Base-by-base conservation (phyloP, 2,888 invertebrate genomes). In the Pristionchus exspectatus region DNA sequence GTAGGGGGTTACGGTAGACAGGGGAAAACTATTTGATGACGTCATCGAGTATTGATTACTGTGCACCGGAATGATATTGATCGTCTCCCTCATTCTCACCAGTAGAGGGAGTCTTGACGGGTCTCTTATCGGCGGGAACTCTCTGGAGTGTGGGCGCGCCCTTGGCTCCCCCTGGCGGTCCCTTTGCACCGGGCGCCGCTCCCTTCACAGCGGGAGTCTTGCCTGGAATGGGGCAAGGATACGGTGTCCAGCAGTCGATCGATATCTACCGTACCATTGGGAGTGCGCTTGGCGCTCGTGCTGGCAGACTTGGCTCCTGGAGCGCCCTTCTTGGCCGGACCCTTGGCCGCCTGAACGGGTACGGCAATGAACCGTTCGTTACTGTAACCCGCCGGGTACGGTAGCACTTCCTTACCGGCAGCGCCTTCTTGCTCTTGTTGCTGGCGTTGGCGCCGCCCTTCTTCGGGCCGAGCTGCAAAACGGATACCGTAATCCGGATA, bases 71-170 rank as follows among this genome's bases (percentile, higher is more conserved):
- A 44, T 3, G 44, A 50, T 50, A 12, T 50, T 9, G 44, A 50
- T 10, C 9, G 44, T 12, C 44, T 1, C n/a, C 24, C 18, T 18
- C 59, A 59, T 69, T 30, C 74, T 38, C 38, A 77, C 74, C 74
- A 44, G 38, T 77, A 5, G 74, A 38, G 54, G 81, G 81, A 9
- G 81, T 81, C 81, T 81, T 81, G 10, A 44, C 30, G 74, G 81
- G 81, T 50, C 81, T 30, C 50, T 50, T 81, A n/a, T 81, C 81
- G 50, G 74, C 74, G 38, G 74, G 74, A 27, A 27, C 81, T 50
- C 81, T 30, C 50, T 81, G 50, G 24, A 81, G 50, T 1, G 30
- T 2, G 38, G 77, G 77, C 21, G 77, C 77, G 0, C 24, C 21
- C 81, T 50, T 54, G 50, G 81, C 81, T n/a, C 81, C 81, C 0